Conservation (phyloP, 2,888 invertebrate species). For the Pherbina coryleti region DNA sequence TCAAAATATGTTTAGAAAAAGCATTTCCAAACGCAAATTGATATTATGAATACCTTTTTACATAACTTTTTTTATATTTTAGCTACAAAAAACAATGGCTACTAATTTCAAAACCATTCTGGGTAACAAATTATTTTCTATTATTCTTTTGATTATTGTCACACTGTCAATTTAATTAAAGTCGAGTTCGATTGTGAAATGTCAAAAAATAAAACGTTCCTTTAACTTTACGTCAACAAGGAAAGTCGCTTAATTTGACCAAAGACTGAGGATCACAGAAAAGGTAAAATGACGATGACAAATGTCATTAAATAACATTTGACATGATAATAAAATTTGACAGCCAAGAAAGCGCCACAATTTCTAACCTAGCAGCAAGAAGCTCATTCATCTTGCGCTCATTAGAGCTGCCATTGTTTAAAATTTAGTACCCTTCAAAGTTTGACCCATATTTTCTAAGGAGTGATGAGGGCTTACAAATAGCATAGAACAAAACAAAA, state of each 20-base stretch:
- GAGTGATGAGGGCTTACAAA: background rate
- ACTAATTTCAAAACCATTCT: too few relatives aligned
- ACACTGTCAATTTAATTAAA: constrained; percentile 12
- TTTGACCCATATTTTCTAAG: constrained; percentile 22
- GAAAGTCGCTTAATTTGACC: background rate
- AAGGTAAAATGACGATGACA: constrained; percentile 10
- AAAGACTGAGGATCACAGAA: background rate
- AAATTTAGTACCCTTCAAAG: background rate
- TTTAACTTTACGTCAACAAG: background rate
- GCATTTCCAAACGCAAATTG: too few relatives aligned
- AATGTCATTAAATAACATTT: constrained; percentile 9
- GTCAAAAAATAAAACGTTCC: background rate
- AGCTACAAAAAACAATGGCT: too few relatives aligned
- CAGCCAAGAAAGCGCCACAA: background rate
- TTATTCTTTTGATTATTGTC: too few relatives aligned
- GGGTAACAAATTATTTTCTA: background rate
- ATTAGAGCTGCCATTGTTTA: constrained; percentile 30
- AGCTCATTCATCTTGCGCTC: constrained; percentile 20
- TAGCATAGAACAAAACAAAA: background rate
- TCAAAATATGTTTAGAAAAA: too few relatives aligned
- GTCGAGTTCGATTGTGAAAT: background rate
- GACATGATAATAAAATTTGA: background rate
- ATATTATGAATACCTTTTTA: too few relatives aligned
- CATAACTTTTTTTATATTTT: too few relatives aligned
- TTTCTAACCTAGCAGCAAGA: background rate